phyloP scores from a whole-genome alignment of 2,888 invertebrate species.

The Limnephilus rhombicus region DNA sequence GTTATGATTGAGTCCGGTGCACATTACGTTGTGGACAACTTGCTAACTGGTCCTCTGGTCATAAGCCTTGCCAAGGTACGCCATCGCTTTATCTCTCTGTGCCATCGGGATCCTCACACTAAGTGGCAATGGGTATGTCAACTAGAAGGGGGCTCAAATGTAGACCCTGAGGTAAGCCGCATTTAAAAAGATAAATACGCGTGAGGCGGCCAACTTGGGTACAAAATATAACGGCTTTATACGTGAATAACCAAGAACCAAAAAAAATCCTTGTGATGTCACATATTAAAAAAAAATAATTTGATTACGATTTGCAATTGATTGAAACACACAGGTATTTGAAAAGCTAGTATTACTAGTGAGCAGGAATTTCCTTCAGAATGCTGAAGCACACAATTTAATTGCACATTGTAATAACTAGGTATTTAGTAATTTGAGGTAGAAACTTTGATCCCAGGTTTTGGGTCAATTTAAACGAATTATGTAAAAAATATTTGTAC shows the following conservation, averaged over 20 bases:
- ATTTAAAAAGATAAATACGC: not conserved
- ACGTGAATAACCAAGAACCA: not conserved
- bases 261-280: not conserved
- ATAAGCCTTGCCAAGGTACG: not conserved
- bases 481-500: slow-evolving; percentile 5
- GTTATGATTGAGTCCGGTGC: slow-evolving; percentile 28
- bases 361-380: not conserved
- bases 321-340: too few relatives aligned
- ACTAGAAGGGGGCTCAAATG: not conserved
- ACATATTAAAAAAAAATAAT: too few relatives aligned
- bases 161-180: not conserved
- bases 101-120: not conserved
- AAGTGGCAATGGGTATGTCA: not conserved
- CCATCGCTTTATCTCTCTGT: not conserved
- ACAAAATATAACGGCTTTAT: not conserved
- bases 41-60: not conserved
- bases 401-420: too few relatives aligned
- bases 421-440: too few relatives aligned
- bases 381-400: too few relatives aligned
- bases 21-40: not conserved
- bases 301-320: too few relatives aligned
- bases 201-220: not conserved
- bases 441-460: not conserved
- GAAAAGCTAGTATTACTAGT: too few relatives aligned
- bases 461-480: not conserved